A percentile compares a stretch with the other conserved stretches of the same genome.
Evolutionary conservation across 2,888 invertebrate genomes (phyloP).

Genomic region (Pachliopta kotzebuea): DNA sequence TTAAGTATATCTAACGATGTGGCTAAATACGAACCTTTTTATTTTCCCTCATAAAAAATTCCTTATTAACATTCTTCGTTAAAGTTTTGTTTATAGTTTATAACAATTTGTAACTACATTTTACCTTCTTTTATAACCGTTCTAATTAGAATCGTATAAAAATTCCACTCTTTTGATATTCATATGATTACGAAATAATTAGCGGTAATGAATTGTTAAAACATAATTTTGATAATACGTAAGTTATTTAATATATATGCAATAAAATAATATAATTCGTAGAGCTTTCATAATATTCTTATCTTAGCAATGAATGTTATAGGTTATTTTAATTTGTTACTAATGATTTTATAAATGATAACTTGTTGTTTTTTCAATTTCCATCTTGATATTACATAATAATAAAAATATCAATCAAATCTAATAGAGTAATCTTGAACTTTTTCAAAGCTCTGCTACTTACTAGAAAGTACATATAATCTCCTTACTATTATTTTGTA

Average conservation of each 20-base stretch:
- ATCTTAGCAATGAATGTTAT: neutral
- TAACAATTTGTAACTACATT: slow-evolving; percentile 5
- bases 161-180: neutral
- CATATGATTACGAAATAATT: neutral
- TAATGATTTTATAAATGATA: too few species aligned
- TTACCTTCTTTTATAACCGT: neutral
- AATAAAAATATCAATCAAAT: too few species aligned
- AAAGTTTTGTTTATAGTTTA: neutral
- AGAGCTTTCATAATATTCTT: neutral
- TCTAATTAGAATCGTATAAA: neutral
- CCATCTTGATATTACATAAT: too few species aligned
- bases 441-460: too few species aligned
- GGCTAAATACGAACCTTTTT: slow-evolving; percentile 18
- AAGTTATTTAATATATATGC: neutral
- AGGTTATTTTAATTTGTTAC: too few species aligned
- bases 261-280: neutral
- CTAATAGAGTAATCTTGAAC: too few species aligned
- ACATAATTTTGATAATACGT: neutral
- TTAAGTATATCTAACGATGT: slow-evolving; percentile 15
- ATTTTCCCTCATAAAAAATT: slow-evolving; percentile 17
- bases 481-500: too few species aligned
- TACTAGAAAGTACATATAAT: too few species aligned
- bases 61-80: neutral
- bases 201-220: neutral
- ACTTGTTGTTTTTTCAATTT: too few species aligned